Evolutionary conservation across 2,797 vertebrate genomes (phyloP).

Genomic region (Protonibea diacanthus): DNA sequence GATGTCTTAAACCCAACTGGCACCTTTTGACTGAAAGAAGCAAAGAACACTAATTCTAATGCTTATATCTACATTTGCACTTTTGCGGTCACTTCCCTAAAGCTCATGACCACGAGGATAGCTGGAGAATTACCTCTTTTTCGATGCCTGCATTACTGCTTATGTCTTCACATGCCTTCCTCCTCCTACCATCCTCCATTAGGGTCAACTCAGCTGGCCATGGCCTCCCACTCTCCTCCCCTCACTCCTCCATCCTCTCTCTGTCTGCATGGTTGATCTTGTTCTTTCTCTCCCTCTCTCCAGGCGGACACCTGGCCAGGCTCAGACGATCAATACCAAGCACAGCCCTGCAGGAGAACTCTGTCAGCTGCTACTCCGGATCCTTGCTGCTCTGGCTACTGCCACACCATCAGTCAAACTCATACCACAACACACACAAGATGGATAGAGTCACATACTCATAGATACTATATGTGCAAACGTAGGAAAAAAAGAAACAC

Average conservation of each 20-base stretch:
- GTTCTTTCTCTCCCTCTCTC: slow-evolving; percentile 49
- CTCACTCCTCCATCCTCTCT: slow-evolving; percentile 23
- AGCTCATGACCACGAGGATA: background rate
- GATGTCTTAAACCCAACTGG: background rate
- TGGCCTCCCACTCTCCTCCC: slow-evolving; percentile 45
- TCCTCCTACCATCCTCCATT: slow-evolving; percentile 24
- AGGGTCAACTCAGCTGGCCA: slow-evolving; percentile 50
- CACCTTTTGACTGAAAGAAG: background rate
- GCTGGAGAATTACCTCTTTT: no score
- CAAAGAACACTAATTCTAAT: background rate
- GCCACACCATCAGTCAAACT: slow-evolving; percentile 64
- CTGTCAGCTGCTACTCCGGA: slow-evolving; percentile 59
- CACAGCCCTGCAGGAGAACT: slow-evolving; percentile 55
- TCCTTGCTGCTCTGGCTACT: slow-evolving; percentile 39
- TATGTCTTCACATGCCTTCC: slow-evolving; percentile 19
- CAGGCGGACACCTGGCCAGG: slow-evolving; percentile 72
- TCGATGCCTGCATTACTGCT: background rate
- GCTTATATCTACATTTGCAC: background rate
- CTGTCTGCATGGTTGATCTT: slow-evolving; percentile 67
- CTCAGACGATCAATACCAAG: slow-evolving; percentile 72
- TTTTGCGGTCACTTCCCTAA: background rate
- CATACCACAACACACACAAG: slow-evolving; percentile 30
- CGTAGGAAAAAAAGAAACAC: background rate
- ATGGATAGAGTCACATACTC: slow-evolving; percentile 14
- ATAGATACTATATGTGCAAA: background rate